phyloP scores from a whole-genome alignment of 2,113 vertebrate genomes.

The Boulengeromyrus knoepffleri region DNA sequence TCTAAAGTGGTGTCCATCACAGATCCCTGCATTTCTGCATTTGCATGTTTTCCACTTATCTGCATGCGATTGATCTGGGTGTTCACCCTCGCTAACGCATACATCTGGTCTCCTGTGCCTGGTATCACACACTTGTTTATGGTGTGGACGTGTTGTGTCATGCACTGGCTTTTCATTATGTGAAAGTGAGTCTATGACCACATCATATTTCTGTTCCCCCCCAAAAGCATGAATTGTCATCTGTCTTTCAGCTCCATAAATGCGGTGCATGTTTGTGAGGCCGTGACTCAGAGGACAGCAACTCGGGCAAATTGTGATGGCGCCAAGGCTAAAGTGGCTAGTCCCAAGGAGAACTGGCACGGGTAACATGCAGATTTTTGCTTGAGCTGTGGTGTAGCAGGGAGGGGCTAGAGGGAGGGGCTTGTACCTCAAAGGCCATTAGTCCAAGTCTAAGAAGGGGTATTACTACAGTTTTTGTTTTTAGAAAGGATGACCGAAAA shows the following conservation, averaged over 20 bases:
- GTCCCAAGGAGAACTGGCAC: slow-evolving; percentile 86
- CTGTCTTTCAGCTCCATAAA: slow-evolving; percentile 57
- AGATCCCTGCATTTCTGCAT: not conserved
- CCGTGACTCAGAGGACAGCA: slow-evolving; percentile 55
- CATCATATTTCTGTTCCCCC: not conserved
- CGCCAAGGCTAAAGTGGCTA: slow-evolving; percentile 68
- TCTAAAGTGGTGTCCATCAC: not conserved
- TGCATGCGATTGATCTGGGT: not conserved
- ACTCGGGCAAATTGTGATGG: slow-evolving; percentile 66
- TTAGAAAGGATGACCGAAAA: not conserved
- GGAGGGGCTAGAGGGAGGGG: not conserved
- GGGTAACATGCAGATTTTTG: slow-evolving; percentile 58
- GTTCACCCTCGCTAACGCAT: not conserved
- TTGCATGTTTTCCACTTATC: not conserved
- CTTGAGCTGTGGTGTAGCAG: not conserved
- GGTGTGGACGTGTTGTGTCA: not conserved
- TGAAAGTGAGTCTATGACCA: not conserved
- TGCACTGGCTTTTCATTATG: not conserved
- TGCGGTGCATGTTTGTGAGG: slow-evolving; percentile 64
- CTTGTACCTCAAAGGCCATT: not conserved
- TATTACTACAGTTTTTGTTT: not conserved
- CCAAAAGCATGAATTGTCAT: not conserved
- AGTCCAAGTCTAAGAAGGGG: not conserved
- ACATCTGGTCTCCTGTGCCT: not conserved
- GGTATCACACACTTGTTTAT: not conserved